Percentiles rank a stretch among this genome's conserved stretches.
Evolutionary conservation across 2,797 vertebrate genomes (phyloP).

Genomic region (Rousettus madagascariensis): DNA sequence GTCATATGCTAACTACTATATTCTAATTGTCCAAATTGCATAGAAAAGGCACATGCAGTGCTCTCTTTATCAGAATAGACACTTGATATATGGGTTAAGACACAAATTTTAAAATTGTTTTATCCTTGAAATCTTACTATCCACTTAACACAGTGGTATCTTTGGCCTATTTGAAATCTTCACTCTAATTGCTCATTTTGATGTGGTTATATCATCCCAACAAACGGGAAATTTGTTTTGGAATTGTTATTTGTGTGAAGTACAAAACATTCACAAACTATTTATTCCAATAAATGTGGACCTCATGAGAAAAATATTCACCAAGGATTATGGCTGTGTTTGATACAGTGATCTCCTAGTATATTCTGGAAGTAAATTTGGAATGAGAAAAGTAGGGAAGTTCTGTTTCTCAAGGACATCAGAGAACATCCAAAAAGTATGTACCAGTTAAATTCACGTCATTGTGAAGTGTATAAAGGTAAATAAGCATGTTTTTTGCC

Average conservation of each 20-base stretch:
- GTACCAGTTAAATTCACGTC: not conserved
- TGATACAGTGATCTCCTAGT: not conserved
- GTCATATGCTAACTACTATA: not conserved
- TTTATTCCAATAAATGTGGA: not conserved
- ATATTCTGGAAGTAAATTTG: slow-evolving; percentile 12
- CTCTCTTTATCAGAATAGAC: not conserved
- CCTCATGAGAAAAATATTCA: slow-evolving; percentile 9
- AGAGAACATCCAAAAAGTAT: not conserved
- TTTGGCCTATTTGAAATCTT: not conserved
- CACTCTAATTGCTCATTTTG: not conserved
- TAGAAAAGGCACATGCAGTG: not conserved
- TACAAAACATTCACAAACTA: not conserved
- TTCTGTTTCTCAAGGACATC: not conserved
- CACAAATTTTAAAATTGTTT: not conserved
- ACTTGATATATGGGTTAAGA: not conserved
- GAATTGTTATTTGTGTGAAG: not conserved
- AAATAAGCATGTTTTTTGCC: not conserved
- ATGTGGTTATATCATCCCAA: not conserved
- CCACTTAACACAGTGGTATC: not conserved
- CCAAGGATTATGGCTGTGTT: not conserved
- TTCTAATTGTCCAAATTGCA: not conserved
- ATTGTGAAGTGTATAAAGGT: not conserved
- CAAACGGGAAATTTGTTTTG: not conserved
- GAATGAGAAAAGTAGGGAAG: not conserved
- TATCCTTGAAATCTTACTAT: not conserved